Evolutionary conservation across 2,888 invertebrate species (phyloP), one percentile per base, ranked within the genome.

Genomic region (Conomelus anceps): DNA sequence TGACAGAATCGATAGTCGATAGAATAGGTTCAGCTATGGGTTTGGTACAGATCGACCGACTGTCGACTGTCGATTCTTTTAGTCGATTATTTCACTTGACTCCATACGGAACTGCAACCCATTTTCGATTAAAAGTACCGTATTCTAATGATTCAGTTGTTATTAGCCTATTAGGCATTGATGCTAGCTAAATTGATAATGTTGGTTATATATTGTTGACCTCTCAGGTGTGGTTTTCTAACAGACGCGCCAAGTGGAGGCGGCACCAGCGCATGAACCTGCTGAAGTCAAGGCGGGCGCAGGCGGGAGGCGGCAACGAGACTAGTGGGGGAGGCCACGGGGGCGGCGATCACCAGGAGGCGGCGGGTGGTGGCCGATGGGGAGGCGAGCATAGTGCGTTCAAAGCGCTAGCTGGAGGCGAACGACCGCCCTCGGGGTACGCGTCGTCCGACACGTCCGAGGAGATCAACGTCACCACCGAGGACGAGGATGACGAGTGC

Each of bases 191-290:
- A 63, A n/a, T 63, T 20, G 20, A 63, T 63, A 63, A 63, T 63
- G 26, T 89, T 86, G 85, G 88, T 86, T 22, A 63, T 63, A 63
- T 63, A 63, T 63, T 63, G 63, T 63, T 63, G 63, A 63, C 95
- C 95, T 96, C 96, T 96, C 97, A 98, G 98, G 98, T 98, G 96
- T 98, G 98, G 98, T 98, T 98, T 97, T 98, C 98, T 96, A 98
- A 98, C 97, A 98, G 98, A 97, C 97, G 98, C 95, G 98, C 98
- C 94, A 98, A 98, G 96, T 98, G 98, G 98, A 96, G 98, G 94
- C 97, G 98, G 93, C 98, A 98, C 94, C 98, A 98, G 94, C 97
- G 98, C 94, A 98, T 98, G 97, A 98, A 97, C 94, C 96, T 97
- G 93, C 95, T 98, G 94, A 97, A 97, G 94, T 96, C 97, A 93